Evolutionary conservation across 2,113 vertebrate species (phyloP).

Genomic region (Vicugna pacos): DNA sequence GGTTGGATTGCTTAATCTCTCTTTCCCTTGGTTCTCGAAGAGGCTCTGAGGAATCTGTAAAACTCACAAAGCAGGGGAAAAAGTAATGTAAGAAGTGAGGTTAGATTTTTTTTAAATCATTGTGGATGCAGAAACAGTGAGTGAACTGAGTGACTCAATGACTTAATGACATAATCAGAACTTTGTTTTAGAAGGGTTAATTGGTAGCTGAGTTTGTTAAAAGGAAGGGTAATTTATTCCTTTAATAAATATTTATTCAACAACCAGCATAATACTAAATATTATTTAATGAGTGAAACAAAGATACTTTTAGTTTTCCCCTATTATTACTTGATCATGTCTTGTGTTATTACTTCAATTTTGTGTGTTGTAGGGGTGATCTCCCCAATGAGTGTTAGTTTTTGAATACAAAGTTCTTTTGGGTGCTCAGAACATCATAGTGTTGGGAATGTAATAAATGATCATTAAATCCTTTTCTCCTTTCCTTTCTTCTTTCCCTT

Average conservation of each 20-base stretch:
- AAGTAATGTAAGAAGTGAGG: not conserved
- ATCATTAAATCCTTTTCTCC: not conserved
- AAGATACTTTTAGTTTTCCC: not conserved
- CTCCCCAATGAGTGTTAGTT: not conserved
- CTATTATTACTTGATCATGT: not conserved
- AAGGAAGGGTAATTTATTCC: not conserved
- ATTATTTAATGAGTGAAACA: not conserved
- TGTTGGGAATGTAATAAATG: not conserved
- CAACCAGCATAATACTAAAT: not conserved
- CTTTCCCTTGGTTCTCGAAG: not conserved
- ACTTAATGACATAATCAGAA: slow-evolving; percentile 9
- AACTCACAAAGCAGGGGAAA: not conserved
- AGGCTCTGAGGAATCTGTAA: not conserved
- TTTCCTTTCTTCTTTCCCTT: not conserved
- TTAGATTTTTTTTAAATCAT: not conserved
- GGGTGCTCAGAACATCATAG: not conserved
- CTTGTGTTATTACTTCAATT: not conserved
- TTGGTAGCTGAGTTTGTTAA: not conserved
- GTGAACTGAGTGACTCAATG: not conserved
- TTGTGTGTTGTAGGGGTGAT: not conserved
- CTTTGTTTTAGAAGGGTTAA: not conserved
- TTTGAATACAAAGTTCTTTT: not conserved
- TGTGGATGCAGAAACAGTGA: not conserved
- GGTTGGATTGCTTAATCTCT: not conserved
- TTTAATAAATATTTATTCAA: not conserved